Percentiles rank a stretch among this genome's conserved stretches.
phyloP scores from a whole-genome alignment of 2,797 vertebrate species.

The Saxicola maurus region DNA sequence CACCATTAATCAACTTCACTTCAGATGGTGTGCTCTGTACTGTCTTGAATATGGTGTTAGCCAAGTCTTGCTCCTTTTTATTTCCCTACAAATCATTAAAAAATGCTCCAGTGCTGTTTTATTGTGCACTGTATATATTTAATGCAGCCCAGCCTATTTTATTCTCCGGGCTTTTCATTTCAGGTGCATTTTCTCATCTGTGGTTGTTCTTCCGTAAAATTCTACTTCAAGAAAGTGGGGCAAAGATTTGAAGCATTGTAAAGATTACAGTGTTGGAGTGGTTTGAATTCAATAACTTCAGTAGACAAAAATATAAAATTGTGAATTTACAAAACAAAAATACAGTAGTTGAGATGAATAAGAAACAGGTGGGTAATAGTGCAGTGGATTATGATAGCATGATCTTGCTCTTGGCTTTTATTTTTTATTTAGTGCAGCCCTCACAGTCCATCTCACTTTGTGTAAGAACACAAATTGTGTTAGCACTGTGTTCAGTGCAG shows the following conservation, averaged over 20 bases:
- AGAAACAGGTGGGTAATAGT: neutral
- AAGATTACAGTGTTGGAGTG: neutral
- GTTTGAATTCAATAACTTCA: neutral
- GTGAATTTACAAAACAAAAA: neutral
- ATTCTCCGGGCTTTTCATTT: neutral
- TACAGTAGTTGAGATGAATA: neutral
- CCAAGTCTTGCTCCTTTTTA: neutral
- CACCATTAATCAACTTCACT: neutral
- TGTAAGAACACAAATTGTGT: neutral
- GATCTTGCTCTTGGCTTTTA: neutral
- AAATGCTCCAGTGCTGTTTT: neutral
- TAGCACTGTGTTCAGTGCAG: neutral
- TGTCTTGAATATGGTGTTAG: neutral
- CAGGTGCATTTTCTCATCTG: fast-evolving
- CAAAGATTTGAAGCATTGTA: neutral
- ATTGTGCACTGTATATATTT: neutral
- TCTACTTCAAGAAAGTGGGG: neutral
- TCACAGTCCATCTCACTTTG: neutral
- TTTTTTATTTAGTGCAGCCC: neutral
- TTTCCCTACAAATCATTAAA: neutral
- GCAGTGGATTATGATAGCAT: neutral
- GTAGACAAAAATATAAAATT: neutral
- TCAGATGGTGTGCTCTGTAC: neutral
- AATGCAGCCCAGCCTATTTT: neutral
- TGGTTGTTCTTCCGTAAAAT: neutral